phyloP scores from a whole-genome alignment of 2,888 invertebrate species.

The Heliconius ethilla region DNA sequence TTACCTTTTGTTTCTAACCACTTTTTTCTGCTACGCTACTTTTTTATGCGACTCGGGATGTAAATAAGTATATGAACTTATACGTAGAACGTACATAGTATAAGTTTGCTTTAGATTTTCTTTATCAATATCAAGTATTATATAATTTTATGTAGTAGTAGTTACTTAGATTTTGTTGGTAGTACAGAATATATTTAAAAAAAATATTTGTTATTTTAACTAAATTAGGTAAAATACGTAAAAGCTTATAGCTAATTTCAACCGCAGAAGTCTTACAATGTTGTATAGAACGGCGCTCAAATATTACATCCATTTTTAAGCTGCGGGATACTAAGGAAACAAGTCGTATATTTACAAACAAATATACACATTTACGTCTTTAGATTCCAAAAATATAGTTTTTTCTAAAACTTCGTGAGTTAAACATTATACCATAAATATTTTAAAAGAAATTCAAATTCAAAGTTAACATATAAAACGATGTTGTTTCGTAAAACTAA shows the following conservation, averaged over 20 bases:
- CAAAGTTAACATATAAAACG: constrained; percentile 6
- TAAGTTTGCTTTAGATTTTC: background rate
- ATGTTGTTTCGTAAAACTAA: constrained; percentile 3
- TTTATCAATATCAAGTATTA: background rate
- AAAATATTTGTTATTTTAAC: too few relatives aligned
- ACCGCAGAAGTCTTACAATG: too few relatives aligned
- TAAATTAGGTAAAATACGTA: too few relatives aligned
- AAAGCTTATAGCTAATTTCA: too few relatives aligned
- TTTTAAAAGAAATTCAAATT: background rate
- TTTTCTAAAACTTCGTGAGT: background rate
- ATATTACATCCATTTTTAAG: too few relatives aligned
- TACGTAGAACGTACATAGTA: background rate
- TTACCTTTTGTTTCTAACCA: constrained; percentile 16
- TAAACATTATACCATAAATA: background rate
- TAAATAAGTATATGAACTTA: too few relatives aligned
- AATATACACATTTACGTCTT: background rate
- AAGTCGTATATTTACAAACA: background rate
- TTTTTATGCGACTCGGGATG: background rate
- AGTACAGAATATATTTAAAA: too few relatives aligned
- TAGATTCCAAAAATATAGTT: background rate
- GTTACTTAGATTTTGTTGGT: too few relatives aligned
- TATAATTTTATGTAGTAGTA: too few relatives aligned
- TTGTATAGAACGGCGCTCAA: background rate
- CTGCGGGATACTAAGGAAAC: too few relatives aligned
- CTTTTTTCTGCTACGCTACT: background rate